Evolutionary conservation across 1,140 invertebrate species (phyloP).

Genomic region (Pogonus chalceus): DNA sequence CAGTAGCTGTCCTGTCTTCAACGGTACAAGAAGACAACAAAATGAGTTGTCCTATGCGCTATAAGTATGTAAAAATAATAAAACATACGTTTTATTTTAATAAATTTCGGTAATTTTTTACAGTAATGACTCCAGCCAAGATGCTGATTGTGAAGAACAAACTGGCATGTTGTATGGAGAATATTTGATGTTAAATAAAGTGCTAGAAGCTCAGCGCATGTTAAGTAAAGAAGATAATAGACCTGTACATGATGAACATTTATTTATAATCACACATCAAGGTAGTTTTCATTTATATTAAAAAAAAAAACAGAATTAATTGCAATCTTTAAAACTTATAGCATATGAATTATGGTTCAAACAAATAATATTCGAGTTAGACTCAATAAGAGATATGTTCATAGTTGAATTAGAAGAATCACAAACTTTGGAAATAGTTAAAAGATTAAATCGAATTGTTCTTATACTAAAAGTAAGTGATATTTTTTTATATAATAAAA

Average conservation of each 20-base stretch:
- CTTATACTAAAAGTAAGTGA: constrained; percentile 86
- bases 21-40: not conserved
- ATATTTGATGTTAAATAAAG: constrained; percentile 81
- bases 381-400: constrained; percentile 80
- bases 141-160: constrained; percentile 32
- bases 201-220: constrained; percentile 77
- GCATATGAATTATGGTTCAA: constrained; percentile 99
- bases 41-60: not conserved
- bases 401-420: constrained; percentile 77
- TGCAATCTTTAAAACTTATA: constrained; percentile 41
- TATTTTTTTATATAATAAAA: constrained; percentile 10
- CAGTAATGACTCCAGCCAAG: not conserved
- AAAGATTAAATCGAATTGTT: constrained; percentile 82
- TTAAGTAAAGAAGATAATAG: constrained; percentile 59
- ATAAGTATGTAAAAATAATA: constrained; percentile 1
- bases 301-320: constrained; percentile 1
- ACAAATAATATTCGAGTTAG: constrained; percentile 95
- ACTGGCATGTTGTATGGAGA: constrained; percentile 73
- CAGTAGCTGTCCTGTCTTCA: not conserved
- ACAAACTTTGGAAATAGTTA: constrained; percentile 86
- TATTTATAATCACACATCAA: constrained; percentile 97
- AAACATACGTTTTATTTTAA: not conserved
- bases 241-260: constrained; percentile 90
- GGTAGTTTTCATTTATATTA: constrained; percentile 43
- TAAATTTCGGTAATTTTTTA: not conserved